These are phyloP conservation scores for Gobius niger DNA, from an alignment of 2,113 vertebrate species.

Conservation along the genomic window DNA sequence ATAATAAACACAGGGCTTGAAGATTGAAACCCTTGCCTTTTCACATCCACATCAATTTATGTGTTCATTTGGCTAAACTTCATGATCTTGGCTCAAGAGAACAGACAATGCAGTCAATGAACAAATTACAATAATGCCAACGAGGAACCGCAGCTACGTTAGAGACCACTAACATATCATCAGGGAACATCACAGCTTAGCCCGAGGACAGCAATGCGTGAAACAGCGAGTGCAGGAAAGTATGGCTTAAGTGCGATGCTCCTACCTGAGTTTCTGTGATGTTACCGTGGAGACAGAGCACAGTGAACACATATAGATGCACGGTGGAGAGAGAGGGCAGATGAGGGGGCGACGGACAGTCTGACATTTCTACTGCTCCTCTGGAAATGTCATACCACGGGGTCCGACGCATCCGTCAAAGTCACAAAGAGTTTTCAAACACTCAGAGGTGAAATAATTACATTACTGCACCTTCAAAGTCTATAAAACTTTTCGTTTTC, in stretches of 20 bases:
- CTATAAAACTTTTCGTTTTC: background rate
- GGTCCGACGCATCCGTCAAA: slow-evolving; percentile 63
- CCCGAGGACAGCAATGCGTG: too few relatives aligned
- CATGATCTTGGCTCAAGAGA: too few relatives aligned
- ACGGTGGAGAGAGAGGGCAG: slow-evolving; percentile 31
- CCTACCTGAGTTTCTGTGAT: slow-evolving; percentile 22
- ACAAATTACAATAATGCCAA: too few relatives aligned
- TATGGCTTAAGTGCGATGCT: slow-evolving; percentile 15
- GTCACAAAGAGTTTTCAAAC: slow-evolving; percentile 48
- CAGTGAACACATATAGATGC: background rate
- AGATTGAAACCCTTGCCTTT: too few relatives aligned
- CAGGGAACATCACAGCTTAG: too few relatives aligned
- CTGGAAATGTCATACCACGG: slow-evolving; percentile 65
- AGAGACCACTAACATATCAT: too few relatives aligned
- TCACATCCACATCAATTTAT: too few relatives aligned
- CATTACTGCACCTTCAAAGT: slow-evolving; percentile 33
- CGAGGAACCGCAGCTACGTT: too few relatives aligned
- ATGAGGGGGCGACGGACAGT: slow-evolving; percentile 30
- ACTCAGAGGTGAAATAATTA: slow-evolving; percentile 42
- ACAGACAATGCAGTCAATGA: too few relatives aligned
- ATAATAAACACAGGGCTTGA: too few relatives aligned
- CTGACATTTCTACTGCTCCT: slow-evolving; percentile 70
- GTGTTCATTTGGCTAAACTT: too few relatives aligned
- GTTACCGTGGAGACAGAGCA: slow-evolving; percentile 51
- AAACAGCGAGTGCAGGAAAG: background rate